Evolutionary conservation across 2,113 vertebrate species (phyloP), one percentile per base, ranked within the genome.

Genomic region (Merops nubicus): DNA sequence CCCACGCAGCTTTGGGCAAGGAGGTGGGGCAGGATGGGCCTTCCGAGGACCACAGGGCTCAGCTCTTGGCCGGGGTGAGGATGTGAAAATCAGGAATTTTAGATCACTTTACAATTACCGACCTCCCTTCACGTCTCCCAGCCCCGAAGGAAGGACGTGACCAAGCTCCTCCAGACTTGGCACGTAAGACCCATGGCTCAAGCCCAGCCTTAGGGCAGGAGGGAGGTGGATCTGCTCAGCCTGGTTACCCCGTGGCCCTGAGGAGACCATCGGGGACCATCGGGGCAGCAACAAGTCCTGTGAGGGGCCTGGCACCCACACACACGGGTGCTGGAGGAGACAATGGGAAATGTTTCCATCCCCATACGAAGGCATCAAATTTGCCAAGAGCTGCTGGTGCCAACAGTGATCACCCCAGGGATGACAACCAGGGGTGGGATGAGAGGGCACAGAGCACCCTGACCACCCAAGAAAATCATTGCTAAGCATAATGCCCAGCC

Each of bases 331-430:
- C 43, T 36, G 77, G 28, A 48, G n/a, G 62, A 45, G 28, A 0
- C 0, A 19, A 43, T 21, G 67, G 76, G 42, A 53, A 59, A 43
- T 8, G 7, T 42, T 68, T 47, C 51, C 18, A 0, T n/a, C 43
- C 18, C 56, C 36, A 4, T 1, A 4, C 0, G 1, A 34, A 31
- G 45, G 2, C 1, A 3, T 14, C 20, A 4, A 2, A 34, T 38
- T 8, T 9, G 12, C 8, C 1, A 2, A 28, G 72, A 48, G n/a
- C 29, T 13, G 8, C 26, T 3, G 0, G 28, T 7, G 62, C 34
- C 0, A 0, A 2, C 0, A 1, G 43, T 0, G 1, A 45, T 11
- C 1, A 0, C 14, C 28, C 9, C 72, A 11, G 12, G 48, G 48
- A 29, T 22, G 19, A 14, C 26, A 13, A 2, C 34, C 80, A 0